These are phyloP conservation scores for Notarius lentiginosus DNA, from an alignment of 2,113 vertebrate genomes.

Conservation along the genomic window DNA sequence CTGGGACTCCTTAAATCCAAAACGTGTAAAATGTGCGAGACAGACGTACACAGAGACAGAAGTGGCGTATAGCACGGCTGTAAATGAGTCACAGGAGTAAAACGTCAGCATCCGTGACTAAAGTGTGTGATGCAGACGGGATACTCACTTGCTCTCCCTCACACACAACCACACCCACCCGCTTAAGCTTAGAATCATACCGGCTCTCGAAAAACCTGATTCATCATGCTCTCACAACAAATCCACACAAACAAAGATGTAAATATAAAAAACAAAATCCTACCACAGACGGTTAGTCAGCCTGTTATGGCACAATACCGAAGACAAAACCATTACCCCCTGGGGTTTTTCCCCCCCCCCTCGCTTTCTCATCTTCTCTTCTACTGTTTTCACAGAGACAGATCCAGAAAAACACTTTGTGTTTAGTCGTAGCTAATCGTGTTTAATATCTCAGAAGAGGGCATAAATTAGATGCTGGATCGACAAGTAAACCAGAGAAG, in stretches of 20 bases:
- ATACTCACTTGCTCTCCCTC: slow-evolving; percentile 1
- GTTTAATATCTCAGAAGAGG: neutral
- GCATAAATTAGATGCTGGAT: neutral
- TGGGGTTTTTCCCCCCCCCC: no score
- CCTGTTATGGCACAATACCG: slow-evolving; percentile 1
- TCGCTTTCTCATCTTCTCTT: neutral
- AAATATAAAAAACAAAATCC: slow-evolving; percentile 5
- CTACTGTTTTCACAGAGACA: neutral
- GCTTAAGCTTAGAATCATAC: neutral
- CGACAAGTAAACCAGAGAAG: slow-evolving; percentile 8
- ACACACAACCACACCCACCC: slow-evolving; percentile 3
- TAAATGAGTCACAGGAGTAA: slow-evolving; percentile 23
- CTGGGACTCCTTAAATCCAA: neutral
- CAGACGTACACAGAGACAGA: neutral
- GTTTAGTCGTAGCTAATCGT: neutral
- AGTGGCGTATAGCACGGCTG: neutral
- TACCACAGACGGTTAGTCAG: neutral
- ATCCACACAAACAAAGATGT: slow-evolving; percentile 14
- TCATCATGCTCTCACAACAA: neutral
- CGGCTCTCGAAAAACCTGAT: slow-evolving; percentile 13
- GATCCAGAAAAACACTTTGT: neutral
- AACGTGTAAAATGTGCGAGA: neutral
- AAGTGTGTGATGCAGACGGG: slow-evolving; percentile 8
- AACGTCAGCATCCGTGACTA: slow-evolving; percentile 27
- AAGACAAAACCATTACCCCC: neutral